Evolutionary conservation across 2,888 invertebrate species (phyloP), one percentile per base, ranked within the genome.

Genomic region (Elmis aenea): DNA sequence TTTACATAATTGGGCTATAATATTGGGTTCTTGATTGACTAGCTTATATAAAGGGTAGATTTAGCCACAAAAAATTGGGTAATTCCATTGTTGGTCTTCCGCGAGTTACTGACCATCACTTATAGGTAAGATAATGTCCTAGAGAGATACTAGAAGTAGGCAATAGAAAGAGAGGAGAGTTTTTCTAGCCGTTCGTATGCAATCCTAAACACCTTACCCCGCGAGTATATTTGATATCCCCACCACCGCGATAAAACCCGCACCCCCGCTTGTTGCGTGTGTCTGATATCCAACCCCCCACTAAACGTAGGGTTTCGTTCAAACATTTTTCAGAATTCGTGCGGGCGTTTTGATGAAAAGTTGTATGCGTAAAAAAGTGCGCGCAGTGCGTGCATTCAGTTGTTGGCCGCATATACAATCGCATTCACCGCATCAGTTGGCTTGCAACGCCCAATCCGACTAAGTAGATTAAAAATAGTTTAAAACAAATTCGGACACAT

Each of bases 331-430:
- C 64, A 62, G 64, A 66, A 65, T 61, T 62, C 58, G 61, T 59
- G 60, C 57, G 59, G 61, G 58, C 62, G 64, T 64, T 67, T 66
- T 63, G 63, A 62, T 57, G 64, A 63, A 64, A 66, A 66, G 59
- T 64, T 54, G 58, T 54, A 55, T 46, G 48, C 44, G 46, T 43
- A 48, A 48, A 48, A 49, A 45, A 45, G 40, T 43, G 45, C 45
- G 36, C 49, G 42, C 40, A 36, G 46, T 46, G 45, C 45, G 46
- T 49, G 49, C 49, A 49, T 46, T 42, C 48, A 43, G 39, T 39
- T 27, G 27, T 27, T 16, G 13, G n/a, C n/a, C n/a, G n/a, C n/a
- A n/a, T n/a, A 18, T 18, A 6, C 18, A 18, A 8, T 18, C 18
- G 18, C 18, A 18, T 18, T 18, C 18, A 8, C n/a, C n/a, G 35